phyloP scores from a whole-genome alignment of 2,113 vertebrate species.

The Hippocampus zosterae region DNA sequence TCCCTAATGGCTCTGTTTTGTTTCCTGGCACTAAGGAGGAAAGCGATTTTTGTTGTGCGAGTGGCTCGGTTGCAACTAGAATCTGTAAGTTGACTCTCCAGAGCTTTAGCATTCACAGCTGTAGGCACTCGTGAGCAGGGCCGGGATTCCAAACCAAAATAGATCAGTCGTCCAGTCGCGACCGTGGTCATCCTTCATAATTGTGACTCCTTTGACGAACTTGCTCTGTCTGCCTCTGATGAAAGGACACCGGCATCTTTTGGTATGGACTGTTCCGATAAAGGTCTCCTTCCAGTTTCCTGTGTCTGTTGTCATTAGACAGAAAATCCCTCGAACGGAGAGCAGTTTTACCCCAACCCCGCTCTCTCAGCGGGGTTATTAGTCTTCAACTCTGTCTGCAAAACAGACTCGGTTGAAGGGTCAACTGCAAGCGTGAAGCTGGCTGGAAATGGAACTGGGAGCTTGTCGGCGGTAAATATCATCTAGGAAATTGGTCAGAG shows the following conservation, averaged over 20 bases:
- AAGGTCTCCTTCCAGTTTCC: conserved; percentile 62
- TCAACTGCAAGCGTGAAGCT: background rate
- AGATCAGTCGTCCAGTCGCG: conserved; percentile 36
- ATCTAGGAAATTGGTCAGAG: background rate
- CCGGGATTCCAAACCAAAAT: conserved; percentile 51
- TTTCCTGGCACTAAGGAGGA: conserved; percentile 13
- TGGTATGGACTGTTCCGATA: conserved; percentile 53
- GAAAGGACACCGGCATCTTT: conserved; percentile 50
- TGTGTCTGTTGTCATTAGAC: conserved; percentile 65
- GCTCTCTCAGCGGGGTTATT: conserved; percentile 58
- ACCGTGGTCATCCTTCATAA: conserved; percentile 13
- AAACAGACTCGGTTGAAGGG: conserved; percentile 14
- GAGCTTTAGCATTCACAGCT: conserved; percentile 38
- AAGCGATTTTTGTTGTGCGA: conserved; percentile 5
- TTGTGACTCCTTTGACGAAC: conserved; percentile 1
- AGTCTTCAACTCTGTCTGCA: conserved; percentile 44
- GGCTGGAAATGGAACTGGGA: background rate
- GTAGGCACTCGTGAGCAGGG: conserved; percentile 32
- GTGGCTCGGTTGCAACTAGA: conserved; percentile 16
- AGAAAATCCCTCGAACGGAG: conserved; percentile 62
- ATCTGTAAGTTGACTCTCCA: conserved; percentile 39
- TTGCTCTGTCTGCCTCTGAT: conserved; percentile 51
- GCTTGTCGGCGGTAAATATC: background rate
- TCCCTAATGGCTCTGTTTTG: conserved; percentile 3
- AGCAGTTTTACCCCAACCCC: conserved; percentile 47